phyloP scores from a whole-genome alignment of 2,888 invertebrate species.

The Calliphora vomitoria region DNA sequence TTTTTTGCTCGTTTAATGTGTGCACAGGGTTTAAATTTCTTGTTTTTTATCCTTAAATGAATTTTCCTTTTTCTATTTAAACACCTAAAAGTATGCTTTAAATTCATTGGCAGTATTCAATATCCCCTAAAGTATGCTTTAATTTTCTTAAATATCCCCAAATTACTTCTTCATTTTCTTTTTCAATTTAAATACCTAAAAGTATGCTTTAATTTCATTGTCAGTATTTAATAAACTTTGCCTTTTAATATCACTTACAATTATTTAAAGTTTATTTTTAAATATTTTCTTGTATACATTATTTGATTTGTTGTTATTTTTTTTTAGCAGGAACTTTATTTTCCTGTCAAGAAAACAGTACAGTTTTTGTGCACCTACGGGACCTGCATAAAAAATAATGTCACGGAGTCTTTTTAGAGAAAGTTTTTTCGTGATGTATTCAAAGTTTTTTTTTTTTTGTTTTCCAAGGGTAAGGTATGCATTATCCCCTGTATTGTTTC shows the following conservation, averaged over 20 bases:
- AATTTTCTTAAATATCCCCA: not conserved
- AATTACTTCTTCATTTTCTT: not conserved
- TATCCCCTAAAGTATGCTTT: not conserved
- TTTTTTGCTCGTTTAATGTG: too few relatives aligned
- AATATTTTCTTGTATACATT: not conserved
- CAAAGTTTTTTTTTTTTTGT: too few relatives aligned
- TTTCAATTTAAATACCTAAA: not conserved
- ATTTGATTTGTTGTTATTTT: too few relatives aligned
- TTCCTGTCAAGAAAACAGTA: too few relatives aligned
- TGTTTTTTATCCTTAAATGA: not conserved
- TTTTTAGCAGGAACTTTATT: too few relatives aligned
- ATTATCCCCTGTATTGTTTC: too few relatives aligned
- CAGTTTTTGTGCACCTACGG: too few relatives aligned
- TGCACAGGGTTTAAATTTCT: too few relatives aligned
- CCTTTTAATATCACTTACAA: not conserved
- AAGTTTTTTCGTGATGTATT: too few relatives aligned
- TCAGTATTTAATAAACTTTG: not conserved
- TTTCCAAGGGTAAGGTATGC: too few relatives aligned
- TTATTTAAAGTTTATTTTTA: not conserved
- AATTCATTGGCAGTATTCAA: not conserved
- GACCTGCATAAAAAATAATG: too few relatives aligned
- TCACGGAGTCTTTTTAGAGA: too few relatives aligned
- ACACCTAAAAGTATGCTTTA: conserved; percentile 3
- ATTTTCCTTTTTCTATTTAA: not conserved
- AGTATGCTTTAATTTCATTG: not conserved